These are phyloP conservation scores for Chloroceryle inda DNA, from an alignment of 2,797 vertebrate genomes.

Conservation along the genomic window DNA sequence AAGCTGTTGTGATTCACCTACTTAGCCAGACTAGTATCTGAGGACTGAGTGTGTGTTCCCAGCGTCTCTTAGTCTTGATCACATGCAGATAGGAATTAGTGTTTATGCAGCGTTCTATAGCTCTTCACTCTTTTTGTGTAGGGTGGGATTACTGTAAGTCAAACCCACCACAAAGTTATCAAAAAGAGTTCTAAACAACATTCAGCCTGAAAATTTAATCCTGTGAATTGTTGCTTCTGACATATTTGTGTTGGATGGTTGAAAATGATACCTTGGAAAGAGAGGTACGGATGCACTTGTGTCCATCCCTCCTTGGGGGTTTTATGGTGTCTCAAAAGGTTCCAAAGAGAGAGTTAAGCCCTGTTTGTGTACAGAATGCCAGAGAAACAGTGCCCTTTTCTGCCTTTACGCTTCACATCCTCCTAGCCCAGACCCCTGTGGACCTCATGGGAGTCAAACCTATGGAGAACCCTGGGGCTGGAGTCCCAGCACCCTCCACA, in stretches of 20 bases:
- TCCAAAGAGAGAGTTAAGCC: not conserved
- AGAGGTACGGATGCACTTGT: not conserved
- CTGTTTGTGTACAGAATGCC: not conserved
- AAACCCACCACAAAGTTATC: not conserved
- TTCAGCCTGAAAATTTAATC: not conserved
- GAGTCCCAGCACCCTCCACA: not conserved
- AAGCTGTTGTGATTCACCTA: not conserved
- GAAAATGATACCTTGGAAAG: not conserved
- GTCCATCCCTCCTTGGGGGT: not conserved
- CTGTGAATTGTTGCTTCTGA: not conserved
- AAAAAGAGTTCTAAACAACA: not conserved
- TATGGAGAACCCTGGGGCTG: not conserved
- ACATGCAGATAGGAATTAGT: not conserved
- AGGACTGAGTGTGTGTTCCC: not conserved
- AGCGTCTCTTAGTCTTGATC: not conserved
- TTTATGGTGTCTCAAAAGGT: not conserved
- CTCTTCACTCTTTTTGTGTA: not conserved
- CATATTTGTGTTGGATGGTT: not conserved
- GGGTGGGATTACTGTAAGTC: not conserved
- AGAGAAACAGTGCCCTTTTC: not conserved
- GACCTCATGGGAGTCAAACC: not conserved
- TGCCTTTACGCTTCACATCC: not conserved
- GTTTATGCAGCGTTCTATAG: not conserved
- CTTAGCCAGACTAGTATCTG: not conserved
- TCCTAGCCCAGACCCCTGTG: not conserved